Conservation (phyloP, 2,797 vertebrate genomes). For the Pogoniulus pusillus region DNA sequence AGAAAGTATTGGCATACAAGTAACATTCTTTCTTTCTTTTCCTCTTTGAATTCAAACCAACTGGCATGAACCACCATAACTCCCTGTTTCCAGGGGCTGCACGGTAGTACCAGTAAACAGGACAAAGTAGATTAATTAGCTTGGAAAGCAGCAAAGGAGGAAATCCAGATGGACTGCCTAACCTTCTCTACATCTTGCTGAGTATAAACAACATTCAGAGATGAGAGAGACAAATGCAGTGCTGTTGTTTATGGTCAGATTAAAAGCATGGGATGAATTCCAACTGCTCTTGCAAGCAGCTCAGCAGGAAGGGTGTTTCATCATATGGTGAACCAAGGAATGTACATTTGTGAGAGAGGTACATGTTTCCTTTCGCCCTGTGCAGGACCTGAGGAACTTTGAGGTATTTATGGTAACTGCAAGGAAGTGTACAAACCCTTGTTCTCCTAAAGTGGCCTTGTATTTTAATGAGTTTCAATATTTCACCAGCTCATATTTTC, state of each 20-base stretch:
- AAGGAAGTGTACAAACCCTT: not conserved
- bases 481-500: not conserved
- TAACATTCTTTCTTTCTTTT: not conserved
- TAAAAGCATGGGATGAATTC: conserved; percentile 24
- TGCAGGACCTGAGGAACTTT: not conserved
- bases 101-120: not conserved
- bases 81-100: not conserved
- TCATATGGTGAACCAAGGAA: not conserved
- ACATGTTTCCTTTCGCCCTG: not conserved
- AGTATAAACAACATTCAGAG: conserved; percentile 29
- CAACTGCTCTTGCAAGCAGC: not conserved
- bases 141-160: not conserved
- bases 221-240: conserved; percentile 7
- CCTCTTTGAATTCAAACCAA: not conserved
- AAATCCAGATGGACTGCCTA: not conserved
- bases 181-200: not conserved
- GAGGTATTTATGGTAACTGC: not conserved
- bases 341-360: not conserved
- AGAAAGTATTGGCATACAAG: not conserved
- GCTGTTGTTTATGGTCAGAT: not conserved
- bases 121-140: not conserved
- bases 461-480: not conserved
- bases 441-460: not conserved
- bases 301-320: conserved; percentile 14
- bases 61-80: not conserved